A percentile compares a stretch with the other conserved stretches of the same genome.
These are phyloP conservation scores for Lacerta bilineata DNA, from an alignment of 2,797 vertebrate genomes.

Conservation along the genomic window DNA sequence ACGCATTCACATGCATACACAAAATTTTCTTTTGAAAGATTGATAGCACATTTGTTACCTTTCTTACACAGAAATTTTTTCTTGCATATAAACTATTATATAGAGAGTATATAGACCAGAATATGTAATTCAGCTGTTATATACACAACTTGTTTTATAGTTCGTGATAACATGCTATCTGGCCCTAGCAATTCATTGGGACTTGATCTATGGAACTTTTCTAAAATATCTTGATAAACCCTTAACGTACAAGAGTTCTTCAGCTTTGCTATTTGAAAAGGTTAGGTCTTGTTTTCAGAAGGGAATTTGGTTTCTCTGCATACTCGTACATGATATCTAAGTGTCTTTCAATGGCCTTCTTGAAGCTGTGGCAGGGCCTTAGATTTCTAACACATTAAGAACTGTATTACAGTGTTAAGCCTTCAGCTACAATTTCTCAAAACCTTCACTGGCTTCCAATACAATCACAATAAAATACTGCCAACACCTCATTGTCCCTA, in stretches of 20 bases:
- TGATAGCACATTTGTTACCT: too few relatives aligned
- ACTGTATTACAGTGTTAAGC: background rate
- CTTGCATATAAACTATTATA: background rate
- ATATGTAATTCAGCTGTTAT: background rate
- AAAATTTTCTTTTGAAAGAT: background rate
- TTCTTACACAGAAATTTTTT: background rate
- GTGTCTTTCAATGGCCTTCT: background rate
- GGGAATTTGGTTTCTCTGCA: background rate
- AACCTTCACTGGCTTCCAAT: constrained; percentile 44
- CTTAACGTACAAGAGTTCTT: background rate
- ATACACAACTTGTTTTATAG: background rate
- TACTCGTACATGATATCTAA: background rate
- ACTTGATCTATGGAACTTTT: background rate
- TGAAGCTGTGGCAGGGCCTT: background rate
- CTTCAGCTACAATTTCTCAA: background rate
- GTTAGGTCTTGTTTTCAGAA: background rate
- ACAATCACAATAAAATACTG: constrained; percentile 46
- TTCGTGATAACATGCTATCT: background rate
- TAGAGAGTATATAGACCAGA: background rate
- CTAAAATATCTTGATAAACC: background rate
- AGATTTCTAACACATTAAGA: background rate
- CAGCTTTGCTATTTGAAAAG: background rate
- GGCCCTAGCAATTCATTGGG: background rate
- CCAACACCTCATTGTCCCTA: constrained; percentile 30
- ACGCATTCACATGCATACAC: too few relatives aligned